Base-by-base conservation (phyloP, 2,888 invertebrate species). In the Syrista parreyssii region DNA sequence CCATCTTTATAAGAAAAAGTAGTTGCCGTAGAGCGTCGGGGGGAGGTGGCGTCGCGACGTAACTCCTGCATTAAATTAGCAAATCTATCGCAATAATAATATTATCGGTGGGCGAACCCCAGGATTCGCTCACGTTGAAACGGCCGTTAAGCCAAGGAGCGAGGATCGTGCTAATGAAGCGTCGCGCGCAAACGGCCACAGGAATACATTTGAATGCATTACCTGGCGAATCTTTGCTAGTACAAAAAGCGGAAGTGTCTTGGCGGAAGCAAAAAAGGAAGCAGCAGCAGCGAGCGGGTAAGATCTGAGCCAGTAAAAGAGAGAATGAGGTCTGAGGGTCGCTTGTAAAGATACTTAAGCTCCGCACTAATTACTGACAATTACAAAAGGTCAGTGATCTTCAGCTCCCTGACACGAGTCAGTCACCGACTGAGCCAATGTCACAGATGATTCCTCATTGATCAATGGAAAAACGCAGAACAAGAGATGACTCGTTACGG, bases 61-160 rank as follows among this genome's bases (percentile, higher is more conserved):
- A 76, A 71, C 82, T 81, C 79, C 79, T 82, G 81, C 80, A 83
- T 82, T 82, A 84, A 89, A 89, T 89, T 89, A 89, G 88, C 88
- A 89, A 88, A 89, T 89, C 86, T 89, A 88, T 88, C 86, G 88
- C 87, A 89, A 88, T 88, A 89, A 89, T 89, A 88, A 88, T 88
- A 89, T 88, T 88, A 89, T 88, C 89, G 87, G 84, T 80, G 85
- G 75, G 79, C 75, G 55, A 55, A 23, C 23, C 55, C 76, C 79
- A 76, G 55, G 73, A 72, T 77, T 76, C 79, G 76, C 34, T 78
- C 71, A 78, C 72, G 75, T 78, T 68, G 68, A 78, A 78, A 78
- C 75, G 75, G 78, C 68, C 74, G 78, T 78, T 78, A 78, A 78
- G 68, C 72, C 75, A n/a, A 32, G 9, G 74, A 35, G 34, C 68